These are phyloP conservation scores for Antheraea pernyi DNA, from an alignment of 1,140 invertebrate genomes.

Conservation along the genomic window DNA sequence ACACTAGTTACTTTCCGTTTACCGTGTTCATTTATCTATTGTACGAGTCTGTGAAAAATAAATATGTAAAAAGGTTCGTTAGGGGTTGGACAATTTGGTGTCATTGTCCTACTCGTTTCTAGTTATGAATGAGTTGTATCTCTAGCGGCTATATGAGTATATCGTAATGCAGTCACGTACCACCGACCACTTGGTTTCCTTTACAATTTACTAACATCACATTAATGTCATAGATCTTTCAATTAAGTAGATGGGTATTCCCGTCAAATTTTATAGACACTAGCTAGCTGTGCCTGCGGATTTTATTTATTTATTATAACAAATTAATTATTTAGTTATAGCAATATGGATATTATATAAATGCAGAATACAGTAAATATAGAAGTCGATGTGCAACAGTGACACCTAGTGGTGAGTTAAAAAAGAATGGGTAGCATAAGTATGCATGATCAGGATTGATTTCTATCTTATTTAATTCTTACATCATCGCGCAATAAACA, in stretches of 20 bases:
- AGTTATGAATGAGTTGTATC: constrained; percentile 51
- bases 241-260: background rate
- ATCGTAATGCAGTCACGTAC: constrained; percentile 50
- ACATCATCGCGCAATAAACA: too few species aligned
- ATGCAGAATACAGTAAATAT: too few species aligned
- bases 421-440: too few species aligned
- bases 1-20: constrained; percentile 68
- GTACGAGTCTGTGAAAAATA: constrained; percentile 62
- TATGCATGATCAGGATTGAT: too few species aligned
- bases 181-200: constrained; percentile 38
- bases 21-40: constrained; percentile 66
- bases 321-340: background rate
- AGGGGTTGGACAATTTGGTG: constrained; percentile 8
- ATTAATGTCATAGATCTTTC: constrained; percentile 35
- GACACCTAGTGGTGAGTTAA: too few species aligned
- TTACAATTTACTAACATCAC: constrained; percentile 43
- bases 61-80: constrained; percentile 47
- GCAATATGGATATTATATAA: too few species aligned
- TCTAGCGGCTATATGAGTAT: constrained; percentile 22
- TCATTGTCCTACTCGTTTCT: constrained; percentile 32
- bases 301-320: too few species aligned
- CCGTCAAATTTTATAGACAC: background rate
- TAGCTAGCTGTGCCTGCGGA: too few species aligned
- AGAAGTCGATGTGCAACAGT: too few species aligned
- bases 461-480: too few species aligned